Base-by-base conservation (phyloP, 2,113 vertebrate species). In the Taurulus bubalis region DNA sequence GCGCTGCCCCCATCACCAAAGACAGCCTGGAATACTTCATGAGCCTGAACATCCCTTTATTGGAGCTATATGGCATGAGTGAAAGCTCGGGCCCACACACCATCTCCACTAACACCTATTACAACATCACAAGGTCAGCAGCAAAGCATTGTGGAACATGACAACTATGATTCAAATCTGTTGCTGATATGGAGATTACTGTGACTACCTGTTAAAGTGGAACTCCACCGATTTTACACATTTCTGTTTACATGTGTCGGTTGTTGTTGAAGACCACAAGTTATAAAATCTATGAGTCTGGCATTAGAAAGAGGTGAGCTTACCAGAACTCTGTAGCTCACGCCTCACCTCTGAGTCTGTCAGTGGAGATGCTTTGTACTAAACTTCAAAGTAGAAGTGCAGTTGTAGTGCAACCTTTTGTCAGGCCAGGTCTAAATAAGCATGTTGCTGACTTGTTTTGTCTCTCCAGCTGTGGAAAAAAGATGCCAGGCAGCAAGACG, bases 21-120 rank as follows among this genome's bases (percentile, higher is more conserved):
- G 89, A 94, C 12, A 96, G 94, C 0, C 75, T 95, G 89, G 94
- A 96, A 2, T 96, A 93, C 91, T 96, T 96, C 91, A 94, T 97
- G 92, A 95, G 96, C 87, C 93, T 96, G 12, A 80, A 94, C 89
- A 88, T 96, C 6, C 92, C 92, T 2, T 7, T 96, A 76, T 74
- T 75, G 18, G 94, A 95, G 90, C 3, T 94, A 0, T 96, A 96
- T 0, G 95, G 96, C 62, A 92, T 95, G 95, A 93, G 95, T 0
- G 95, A 96, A 77, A 91, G 95, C 93, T 88, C 89, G 0, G 96
- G 96, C 0, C 79, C 95, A 1, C 96, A 96, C 71, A 32, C 91
- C 0, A 0, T 95, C 58, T 94, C 94, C 58, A 18, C 20, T 0
- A 8, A 68, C 0, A n/a, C 30, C 2, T 58, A 15, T 30, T 94